Conservation (phyloP, 1,140 invertebrate genomes). For the Platyura marginata region DNA sequence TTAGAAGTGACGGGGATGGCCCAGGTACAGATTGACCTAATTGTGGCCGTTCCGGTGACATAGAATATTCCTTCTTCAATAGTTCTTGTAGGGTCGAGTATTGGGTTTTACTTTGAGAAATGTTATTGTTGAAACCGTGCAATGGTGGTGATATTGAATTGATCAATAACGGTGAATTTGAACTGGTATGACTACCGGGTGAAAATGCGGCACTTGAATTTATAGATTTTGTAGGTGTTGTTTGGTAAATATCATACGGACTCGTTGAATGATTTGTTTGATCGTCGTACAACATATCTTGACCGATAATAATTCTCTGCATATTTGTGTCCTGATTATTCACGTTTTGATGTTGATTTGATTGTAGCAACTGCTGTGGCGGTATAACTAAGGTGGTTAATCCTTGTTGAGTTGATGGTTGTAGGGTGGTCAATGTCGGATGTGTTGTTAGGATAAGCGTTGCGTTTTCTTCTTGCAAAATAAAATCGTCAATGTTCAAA, state of each 20-base stretch:
- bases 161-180: constrained; percentile 15
- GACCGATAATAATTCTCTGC: not conserved
- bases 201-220: constrained; percentile 21
- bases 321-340: not conserved
- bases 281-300: constrained; percentile 6
- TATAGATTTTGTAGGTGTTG: constrained; percentile 22
- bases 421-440: constrained; percentile 25
- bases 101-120: constrained; percentile 29
- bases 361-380: constrained; percentile 23
- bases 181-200: constrained; percentile 27
- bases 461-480: constrained; percentile 40
- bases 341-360: constrained; percentile 10
- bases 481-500: constrained; percentile 67
- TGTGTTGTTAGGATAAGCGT: constrained; percentile 29
- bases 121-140: constrained; percentile 29
- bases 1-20: constrained; percentile 7
- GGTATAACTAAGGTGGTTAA: constrained; percentile 19
- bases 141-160: constrained; percentile 15
- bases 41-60: constrained; percentile 31
- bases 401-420: constrained; percentile 7
- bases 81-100: constrained; percentile 36
- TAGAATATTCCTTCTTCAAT: constrained; percentile 35
- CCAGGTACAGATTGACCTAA: constrained; percentile 38
- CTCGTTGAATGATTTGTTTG: constrained; percentile 15
- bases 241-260: constrained; percentile 25